Base-by-base conservation (phyloP, 2,113 vertebrate genomes). In the Pogonocichla stellata region DNA sequence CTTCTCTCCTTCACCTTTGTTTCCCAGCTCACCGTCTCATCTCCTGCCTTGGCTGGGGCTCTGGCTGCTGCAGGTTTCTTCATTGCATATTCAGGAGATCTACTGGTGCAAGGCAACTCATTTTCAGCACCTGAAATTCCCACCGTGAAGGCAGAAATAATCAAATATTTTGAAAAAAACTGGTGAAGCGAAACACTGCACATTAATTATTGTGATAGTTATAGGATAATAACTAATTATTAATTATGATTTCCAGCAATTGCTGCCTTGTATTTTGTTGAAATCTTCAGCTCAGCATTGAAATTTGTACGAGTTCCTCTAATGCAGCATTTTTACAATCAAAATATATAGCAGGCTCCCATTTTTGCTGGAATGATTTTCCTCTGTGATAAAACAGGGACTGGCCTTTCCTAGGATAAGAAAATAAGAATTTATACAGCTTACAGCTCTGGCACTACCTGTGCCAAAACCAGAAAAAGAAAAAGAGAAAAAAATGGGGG, bases 71-170 rank as follows among this genome's bases (percentile, higher is more conserved):
- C 31, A 31, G 67, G 80, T 91, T 95, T 60, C 92, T 85, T 96
- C 94, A 94, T 96, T 96, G 95, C 94, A 97, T 96, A 97, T 97
- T 95, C 96, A 97, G 89, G 83, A 97, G 96, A 80, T 87, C 92
- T 84, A 50, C 88, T 77, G 23, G 88, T 90, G 93, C 94, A 96
- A 90, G 84, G 90, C 93, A 96, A 94, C 90, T 96, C 88, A 96
- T 96, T 96, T 96, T 56, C 94, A 90, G 77, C 93, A 95, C 90
- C 95, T 95, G 93, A 96, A 95, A 96, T 90, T 56, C 23, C 8
- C 86, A 84, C 83, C 6, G 3, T 50, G 60, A 71, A 96, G 79
- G 93, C 93, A 97, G 92, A 95, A 97, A 95, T 90, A 95, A 96
- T 96, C 93, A 97, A 96, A 96, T 96, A 94, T 96, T 96, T 96